These are phyloP conservation scores for Tokudaia muenninki DNA, from an alignment of 2,797 vertebrate species.

Conservation along the genomic window DNA sequence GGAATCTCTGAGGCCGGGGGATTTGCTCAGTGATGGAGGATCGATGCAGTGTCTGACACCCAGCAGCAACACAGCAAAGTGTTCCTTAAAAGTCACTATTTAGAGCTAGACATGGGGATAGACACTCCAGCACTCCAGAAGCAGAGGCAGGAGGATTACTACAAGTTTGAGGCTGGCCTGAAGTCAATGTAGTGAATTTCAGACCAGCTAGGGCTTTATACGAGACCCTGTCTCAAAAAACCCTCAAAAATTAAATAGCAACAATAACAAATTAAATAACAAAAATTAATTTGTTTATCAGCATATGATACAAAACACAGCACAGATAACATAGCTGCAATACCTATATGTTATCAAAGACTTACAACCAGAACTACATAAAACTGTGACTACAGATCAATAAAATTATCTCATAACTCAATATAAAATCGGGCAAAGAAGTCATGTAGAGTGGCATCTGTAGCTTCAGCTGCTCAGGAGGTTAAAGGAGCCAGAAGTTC, in stretches of 20 bases:
- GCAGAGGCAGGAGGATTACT: neutral
- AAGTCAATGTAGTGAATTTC: neutral
- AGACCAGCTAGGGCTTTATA: neutral
- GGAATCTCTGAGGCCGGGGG: neutral
- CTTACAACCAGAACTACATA: neutral
- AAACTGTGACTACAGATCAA: constrained; percentile 20
- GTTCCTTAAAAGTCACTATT: neutral
- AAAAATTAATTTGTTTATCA: neutral
- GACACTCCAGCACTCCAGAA: neutral
- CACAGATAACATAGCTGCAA: neutral
- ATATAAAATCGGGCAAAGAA: constrained; percentile 16
- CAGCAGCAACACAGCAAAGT: neutral
- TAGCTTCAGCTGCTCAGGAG: neutral
- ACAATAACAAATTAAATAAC: neutral
- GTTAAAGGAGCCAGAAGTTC: neutral
- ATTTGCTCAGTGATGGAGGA: neutral
- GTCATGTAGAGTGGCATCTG: neutral
- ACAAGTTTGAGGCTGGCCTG: neutral
- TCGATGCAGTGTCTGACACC: neutral
- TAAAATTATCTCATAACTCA: neutral
- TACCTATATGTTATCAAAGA: neutral
- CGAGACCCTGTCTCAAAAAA: neutral
- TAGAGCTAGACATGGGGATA: neutral
- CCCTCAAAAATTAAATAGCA: neutral
- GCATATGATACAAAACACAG: neutral